phyloP scores from a whole-genome alignment of 2,888 invertebrate species.

The Tipula lateralis region DNA sequence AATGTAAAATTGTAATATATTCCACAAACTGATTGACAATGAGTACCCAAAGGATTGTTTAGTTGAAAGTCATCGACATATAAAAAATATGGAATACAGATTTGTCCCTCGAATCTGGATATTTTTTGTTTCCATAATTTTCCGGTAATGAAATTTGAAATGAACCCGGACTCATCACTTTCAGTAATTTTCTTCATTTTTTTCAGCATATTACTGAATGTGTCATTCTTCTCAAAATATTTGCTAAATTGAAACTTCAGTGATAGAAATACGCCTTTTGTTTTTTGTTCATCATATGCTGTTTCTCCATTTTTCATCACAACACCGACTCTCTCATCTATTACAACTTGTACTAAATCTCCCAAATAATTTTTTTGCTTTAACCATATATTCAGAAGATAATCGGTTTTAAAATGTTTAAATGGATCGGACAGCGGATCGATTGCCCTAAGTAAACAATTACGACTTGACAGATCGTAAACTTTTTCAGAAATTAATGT shows the following conservation, averaged over 20 bases:
- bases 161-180: background rate
- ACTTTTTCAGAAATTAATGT: background rate
- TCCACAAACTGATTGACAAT: no score
- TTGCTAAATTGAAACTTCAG: background rate
- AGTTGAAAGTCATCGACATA: no score
- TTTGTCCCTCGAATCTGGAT: no score
- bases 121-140: no score
- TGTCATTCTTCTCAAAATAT: background rate
- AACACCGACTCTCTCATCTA: background rate
- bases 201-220: background rate
- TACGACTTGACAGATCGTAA: background rate
- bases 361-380: background rate
- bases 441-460: conserved; percentile 4
- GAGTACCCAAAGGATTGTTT: no score
- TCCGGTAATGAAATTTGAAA: background rate
- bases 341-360: background rate
- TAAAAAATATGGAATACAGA: no score
- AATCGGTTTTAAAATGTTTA: no score
- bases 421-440: background rate
- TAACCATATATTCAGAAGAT: background rate
- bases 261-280: background rate
- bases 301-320: background rate
- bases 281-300: background rate
- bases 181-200: background rate
- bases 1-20: no score